Evolutionary conservation across 2,113 vertebrate genomes (phyloP), one percentile per base, ranked within the genome.

Genomic region (Oncorhynchus clarkii): DNA sequence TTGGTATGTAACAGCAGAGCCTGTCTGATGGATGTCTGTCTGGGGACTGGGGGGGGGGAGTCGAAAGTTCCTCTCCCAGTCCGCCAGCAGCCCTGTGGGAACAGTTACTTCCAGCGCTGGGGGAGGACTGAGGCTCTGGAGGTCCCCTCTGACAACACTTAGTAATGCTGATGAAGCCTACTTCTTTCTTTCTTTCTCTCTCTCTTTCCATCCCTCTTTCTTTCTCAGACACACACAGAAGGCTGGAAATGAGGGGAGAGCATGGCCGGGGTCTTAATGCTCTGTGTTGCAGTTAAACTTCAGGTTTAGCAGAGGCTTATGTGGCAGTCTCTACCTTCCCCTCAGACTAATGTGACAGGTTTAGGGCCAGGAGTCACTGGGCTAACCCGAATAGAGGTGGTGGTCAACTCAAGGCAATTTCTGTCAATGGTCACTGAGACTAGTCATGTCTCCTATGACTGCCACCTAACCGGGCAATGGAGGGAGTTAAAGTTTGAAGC

Each of bases 11-110:
- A 29, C 9, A 20, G 27, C 18, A 18, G 57, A 39, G 29, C 34
- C 69, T 20, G 48, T 51, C 70, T 81, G 79, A 78, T 77, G 76
- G 51, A 68, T 70, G 79, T 54, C 64, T 81, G 70, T 76, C 82
- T 81, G 74, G 73, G 76, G 69, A 72, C 48, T 60, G 57, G 48
- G 26, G 64, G 51, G 69, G 14, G 67, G 70, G 73, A 64, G 75
- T 9, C 6, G 14, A 51, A 29, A 20, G 48, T 69, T 57, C 65
- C 75, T 39, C 48, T 26, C 45, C 70, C 48, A 51, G 51, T n/a
- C 62, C 20, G 11, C 20, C 22, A 24, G 26, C 22, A 72, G 51
- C 22, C 27, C 66, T 31, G 48, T 16, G 60, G n/a, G 31, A 39
- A n/a, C 18, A 4, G 20, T n/a, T 62, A 31, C 2, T 31, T 73